These are phyloP conservation scores for Ostrea denselamellosa DNA, from an alignment of 1,140 invertebrate genomes.

Conservation along the genomic window DNA sequence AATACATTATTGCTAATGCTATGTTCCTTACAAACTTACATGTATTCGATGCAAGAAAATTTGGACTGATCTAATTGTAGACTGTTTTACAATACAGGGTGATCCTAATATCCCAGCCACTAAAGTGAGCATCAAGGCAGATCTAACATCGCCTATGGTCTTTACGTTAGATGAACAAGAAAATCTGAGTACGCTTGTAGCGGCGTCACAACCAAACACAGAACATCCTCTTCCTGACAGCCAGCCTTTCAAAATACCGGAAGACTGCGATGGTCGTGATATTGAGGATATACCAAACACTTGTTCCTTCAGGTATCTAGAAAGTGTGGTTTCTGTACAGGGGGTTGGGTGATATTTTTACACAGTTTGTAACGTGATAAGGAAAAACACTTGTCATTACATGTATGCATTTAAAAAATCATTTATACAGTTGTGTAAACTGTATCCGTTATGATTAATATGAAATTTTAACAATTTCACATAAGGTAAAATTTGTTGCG, in stretches of 20 bases:
- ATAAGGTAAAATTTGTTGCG: no score
- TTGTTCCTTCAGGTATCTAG: constrained; percentile 57
- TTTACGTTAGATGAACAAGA: constrained; percentile 65
- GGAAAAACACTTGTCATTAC: no score
- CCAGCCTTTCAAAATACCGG: constrained; percentile 67
- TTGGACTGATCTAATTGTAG: neutral
- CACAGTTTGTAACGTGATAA: no score
- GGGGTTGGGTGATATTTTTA: no score
- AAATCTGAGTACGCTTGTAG: constrained; percentile 49
- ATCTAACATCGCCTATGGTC: constrained; percentile 66
- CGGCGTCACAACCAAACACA: constrained; percentile 43
- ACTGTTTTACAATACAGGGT: constrained; percentile 62
- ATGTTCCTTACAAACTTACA: no score
- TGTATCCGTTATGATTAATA: no score
- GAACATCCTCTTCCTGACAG: neutral
- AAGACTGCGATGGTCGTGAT: constrained; percentile 47
- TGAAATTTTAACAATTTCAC: no score
- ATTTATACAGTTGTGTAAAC: no score
- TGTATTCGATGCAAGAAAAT: no score
- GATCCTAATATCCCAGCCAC: constrained; percentile 74
- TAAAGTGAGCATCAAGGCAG: constrained; percentile 67
- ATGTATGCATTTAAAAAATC: no score
- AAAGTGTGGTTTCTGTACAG: neutral
- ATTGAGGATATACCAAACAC: constrained; percentile 38
- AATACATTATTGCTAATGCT: no score